These are phyloP conservation scores for Cyphomyrmex costatus DNA, from an alignment of 1,140 invertebrate species.

Conservation along the genomic window DNA sequence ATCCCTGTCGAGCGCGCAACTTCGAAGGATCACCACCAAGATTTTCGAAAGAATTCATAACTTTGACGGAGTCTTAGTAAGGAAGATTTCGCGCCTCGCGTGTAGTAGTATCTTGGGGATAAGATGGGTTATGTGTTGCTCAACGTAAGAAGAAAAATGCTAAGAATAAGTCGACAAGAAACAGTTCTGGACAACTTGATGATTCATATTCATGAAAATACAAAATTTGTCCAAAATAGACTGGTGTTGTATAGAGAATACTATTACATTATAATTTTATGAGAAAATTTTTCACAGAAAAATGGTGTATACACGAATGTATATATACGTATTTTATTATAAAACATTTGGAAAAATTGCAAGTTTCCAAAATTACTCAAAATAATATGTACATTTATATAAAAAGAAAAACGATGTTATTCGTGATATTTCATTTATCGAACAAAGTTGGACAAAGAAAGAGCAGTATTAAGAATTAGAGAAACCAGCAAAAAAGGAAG, in stretches of 20 bases:
- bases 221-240: conserved; percentile 15
- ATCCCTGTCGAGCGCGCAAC: conserved; percentile 84
- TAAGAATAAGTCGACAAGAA: neutral
- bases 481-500: conserved; percentile 66
- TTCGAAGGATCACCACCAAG: conserved; percentile 81
- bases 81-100: conserved; percentile 60
- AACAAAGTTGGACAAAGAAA: conserved; percentile 6
- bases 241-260: neutral
- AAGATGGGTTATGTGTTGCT: conserved; percentile 64
- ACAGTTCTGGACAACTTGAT: neutral
- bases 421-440: conserved; percentile 53
- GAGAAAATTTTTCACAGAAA: neutral
- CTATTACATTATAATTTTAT: neutral
- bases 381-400: neutral
- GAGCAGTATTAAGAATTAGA: conserved; percentile 69
- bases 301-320: no score
- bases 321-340: no score
- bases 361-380: neutral
- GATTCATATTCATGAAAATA: conserved; percentile 38
- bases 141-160: conserved; percentile 40
- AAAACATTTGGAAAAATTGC: neutral
- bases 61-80: conserved; percentile 75
- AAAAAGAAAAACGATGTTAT: conserved; percentile 21
- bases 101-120: conserved; percentile 48
- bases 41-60: conserved; percentile 86